A percentile compares a stretch with the other conserved stretches of the same genome.
phyloP scores from a whole-genome alignment of 1,140 invertebrate species.

The Zaprionus camerounensis region DNA sequence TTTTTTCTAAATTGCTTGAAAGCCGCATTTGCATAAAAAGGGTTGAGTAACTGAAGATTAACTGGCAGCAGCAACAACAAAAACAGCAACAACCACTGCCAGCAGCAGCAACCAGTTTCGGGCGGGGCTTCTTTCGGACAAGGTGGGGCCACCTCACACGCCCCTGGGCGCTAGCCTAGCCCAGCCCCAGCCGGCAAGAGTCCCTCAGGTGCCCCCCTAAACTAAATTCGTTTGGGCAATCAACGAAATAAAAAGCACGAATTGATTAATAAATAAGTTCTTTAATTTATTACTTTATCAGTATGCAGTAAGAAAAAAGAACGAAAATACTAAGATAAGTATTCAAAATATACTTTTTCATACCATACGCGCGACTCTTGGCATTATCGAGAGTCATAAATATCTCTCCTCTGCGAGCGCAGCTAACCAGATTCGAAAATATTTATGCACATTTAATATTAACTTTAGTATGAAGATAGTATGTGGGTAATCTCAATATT shows the following conservation, averaged over 20 bases:
- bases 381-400: background rate
- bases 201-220: background rate
- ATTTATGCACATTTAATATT: constrained; percentile 37
- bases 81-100: constrained; percentile 34
- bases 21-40: constrained; percentile 78
- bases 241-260: background rate
- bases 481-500: constrained; percentile 37
- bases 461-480: constrained; percentile 33
- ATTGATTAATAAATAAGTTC: background rate
- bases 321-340: background rate
- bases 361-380: background rate
- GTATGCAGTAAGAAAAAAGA: background rate
- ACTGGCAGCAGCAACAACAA: constrained; percentile 46
- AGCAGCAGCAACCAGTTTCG: constrained; percentile 30
- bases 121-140: constrained; percentile 45
- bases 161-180: constrained; percentile 4
- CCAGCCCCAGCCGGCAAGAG: background rate
- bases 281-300: background rate
- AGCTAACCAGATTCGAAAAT: background rate
- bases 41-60: constrained; percentile 81
- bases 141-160: constrained; percentile 34
- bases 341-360: background rate
- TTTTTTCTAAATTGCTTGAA: constrained; percentile 73
- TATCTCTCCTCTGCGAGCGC: background rate
- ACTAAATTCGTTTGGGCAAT: constrained; percentile 5